Conservation (phyloP, 2,888 invertebrate species). For the Sarcophaga subvicina region DNA sequence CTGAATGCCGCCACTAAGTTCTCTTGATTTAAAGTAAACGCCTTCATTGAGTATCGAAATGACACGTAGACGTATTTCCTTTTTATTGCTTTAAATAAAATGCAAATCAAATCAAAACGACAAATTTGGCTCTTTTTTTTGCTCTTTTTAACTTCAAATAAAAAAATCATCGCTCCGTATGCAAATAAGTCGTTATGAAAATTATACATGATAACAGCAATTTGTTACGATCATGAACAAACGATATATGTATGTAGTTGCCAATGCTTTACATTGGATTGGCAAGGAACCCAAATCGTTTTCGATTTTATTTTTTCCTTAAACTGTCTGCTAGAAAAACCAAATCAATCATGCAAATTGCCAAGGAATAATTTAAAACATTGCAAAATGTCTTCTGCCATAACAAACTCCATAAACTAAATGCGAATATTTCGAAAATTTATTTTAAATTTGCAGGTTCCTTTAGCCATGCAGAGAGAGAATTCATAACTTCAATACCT, state of each 20-base stretch:
- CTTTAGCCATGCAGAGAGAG: too few relatives aligned
- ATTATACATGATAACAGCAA: slow-evolving; percentile 66
- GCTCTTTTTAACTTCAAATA: not conserved
- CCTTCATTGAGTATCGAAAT: not conserved
- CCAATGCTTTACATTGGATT: not conserved
- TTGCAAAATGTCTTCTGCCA: slow-evolving; percentile 55
- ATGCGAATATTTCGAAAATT: slow-evolving; percentile 36
- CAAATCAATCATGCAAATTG: slow-evolving; percentile 60
- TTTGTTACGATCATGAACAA: slow-evolving; percentile 57
- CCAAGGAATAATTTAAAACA: slow-evolving; percentile 24
- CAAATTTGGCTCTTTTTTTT: slow-evolving; percentile 6
- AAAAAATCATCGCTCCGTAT: slow-evolving; percentile 1
- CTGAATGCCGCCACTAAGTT: slow-evolving; percentile 73
- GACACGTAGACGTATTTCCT: too few relatives aligned
- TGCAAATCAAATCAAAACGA: slow-evolving; percentile 33
- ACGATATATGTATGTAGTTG: too few relatives aligned
- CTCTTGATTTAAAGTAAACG: slow-evolving; percentile 69
- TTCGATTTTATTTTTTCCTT: slow-evolving; percentile 7
- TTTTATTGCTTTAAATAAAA: slow-evolving; percentile 13
- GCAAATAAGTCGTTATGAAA: slow-evolving; percentile 56
- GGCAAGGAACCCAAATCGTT: not conserved
- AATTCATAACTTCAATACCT: too few relatives aligned
- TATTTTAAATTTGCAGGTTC: too few relatives aligned
- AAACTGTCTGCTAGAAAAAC: slow-evolving; percentile 29
- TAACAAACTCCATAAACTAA: slow-evolving; percentile 49